A percentile compares a stretch with the other conserved stretches of the same genome.
These are phyloP conservation scores for Campoletis sonorensis DNA, from an alignment of 1,140 invertebrate genomes.

Conservation along the genomic window DNA sequence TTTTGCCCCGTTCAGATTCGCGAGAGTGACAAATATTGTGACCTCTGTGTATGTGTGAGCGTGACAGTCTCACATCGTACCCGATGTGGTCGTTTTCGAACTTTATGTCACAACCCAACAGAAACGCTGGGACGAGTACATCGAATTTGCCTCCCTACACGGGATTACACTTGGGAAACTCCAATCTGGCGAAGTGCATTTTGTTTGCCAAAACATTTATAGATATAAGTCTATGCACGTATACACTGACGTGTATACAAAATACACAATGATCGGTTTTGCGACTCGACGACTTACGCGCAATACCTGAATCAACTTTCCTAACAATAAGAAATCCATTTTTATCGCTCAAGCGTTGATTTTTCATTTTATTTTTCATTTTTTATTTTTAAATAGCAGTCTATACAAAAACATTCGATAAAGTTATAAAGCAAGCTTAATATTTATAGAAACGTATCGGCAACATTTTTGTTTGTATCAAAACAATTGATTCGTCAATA, in stretches of 20 bases:
- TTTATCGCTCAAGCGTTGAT: neutral
- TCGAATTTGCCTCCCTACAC: constrained; percentile 4
- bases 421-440: neutral
- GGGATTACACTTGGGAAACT: constrained; percentile 33
- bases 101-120: constrained; percentile 4
- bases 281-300: neutral
- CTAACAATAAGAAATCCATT: neutral
- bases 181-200: constrained; percentile 40
- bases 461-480: no score
- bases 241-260: neutral
- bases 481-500: no score
- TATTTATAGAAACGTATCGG: neutral
- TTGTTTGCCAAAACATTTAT: constrained; percentile 24
- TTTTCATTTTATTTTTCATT: no score
- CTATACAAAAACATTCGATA: no score
- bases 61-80: constrained; percentile 7
- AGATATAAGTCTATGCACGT: neutral
- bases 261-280: constrained; percentile 11
- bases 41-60: constrained; percentile 13
- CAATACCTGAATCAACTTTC: neutral
- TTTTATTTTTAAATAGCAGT: neutral
- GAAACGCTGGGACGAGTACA: neutral
- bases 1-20: neutral
- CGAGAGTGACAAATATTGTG: neutral
- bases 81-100: constrained; percentile 7